Evolutionary conservation across 1,140 invertebrate species (phyloP), one percentile per base, ranked within the genome.

Genomic region (Rhopalosiphum padi): DNA sequence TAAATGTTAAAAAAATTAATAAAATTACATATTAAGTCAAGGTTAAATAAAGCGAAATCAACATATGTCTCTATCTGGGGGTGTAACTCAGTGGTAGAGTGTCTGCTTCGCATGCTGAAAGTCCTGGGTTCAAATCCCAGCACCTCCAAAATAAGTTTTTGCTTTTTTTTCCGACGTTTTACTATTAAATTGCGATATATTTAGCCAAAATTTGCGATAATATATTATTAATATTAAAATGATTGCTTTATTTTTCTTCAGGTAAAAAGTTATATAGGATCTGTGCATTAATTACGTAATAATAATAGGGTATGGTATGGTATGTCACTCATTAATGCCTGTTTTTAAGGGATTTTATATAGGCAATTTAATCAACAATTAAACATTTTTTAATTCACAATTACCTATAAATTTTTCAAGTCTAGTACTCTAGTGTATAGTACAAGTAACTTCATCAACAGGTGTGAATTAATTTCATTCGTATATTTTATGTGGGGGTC

Each of bases 1-100:
- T 46, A 46, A 46, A 46, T 46, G 41, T 41, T 41, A 41, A 41
- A 41, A 37, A 41, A 41, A 41, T 41, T 41, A 41, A 41, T 41
- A 41, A 41, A 41, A 41, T 41, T 41, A 41, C 2, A 9, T 15
- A 35, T 1, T 6, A 2, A 18, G 4, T 5, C 6, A 77, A 18
- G 15, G 30, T 89, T 89, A 53, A 53, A 89, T 89, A 37, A 0
- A 53, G 9, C 1, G 1, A 5, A 89, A 55, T 53, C 8, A 2
- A 2, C 9, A 1, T 8, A 0, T 35, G 11, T 68, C 21, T 23
- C 18, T 25, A 93, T 2, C 82, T 55, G 96, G 96, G 96, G 96
- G 96, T 97, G 96, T 97, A 97, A 97, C 96, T 97, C 96, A 97
- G 96, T 96, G 96, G 96, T 97, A 97, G 96, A 97, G 96, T 97